Base-by-base conservation (phyloP, 2,113 vertebrate genomes). In the Tyrannus savana region DNA sequence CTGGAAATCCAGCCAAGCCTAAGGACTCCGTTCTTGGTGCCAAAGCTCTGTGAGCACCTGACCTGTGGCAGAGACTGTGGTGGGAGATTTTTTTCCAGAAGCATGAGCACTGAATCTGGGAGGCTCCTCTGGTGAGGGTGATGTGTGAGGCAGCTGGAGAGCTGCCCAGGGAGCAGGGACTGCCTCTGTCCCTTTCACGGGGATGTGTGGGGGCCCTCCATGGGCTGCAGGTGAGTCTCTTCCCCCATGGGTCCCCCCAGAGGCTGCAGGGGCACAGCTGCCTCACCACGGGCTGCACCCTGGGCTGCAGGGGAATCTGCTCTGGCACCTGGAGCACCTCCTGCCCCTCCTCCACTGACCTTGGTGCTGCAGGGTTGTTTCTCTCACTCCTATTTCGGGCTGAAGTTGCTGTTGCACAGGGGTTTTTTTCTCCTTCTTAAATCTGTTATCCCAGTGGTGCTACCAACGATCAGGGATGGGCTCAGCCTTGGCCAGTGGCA, bases 51-150 rank as follows among this genome's bases (percentile, higher is more conserved):
- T 30, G 41, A 39, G 33, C 11, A 50, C 6, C 23, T 84, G 77
- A 35, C 15, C 14, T 0, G 0, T 11, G 35, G 30, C 33, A 77
- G 64, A 60, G 15, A 18, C 27, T 47, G 12, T 44, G 33, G 37
- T 31, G 22, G 21, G 31, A 78, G 39, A 19, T 33, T 69, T 66
- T 9, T 37, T 56, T 37, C 66, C 23, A 23, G 78, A 78, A 50
- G 22, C 56, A 37, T 0, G 0, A 63, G 33, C 49, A 19, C 12
- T 0, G 0, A 64, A 47, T 33, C 39, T 25, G 8, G 58, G 35
- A 39, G 19, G 12, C 9, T 84, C 9, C 30, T 68, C 24, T 19
- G 13, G 44, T 0, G 0, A 42, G 50, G 35, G 18, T 41, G 42
- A 12, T 12, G 25, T 46, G 35, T 25, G 66, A 78, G 27, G 33